Base-by-base conservation (phyloP, 2,113 vertebrate species). In the Setophaga coronata region DNA sequence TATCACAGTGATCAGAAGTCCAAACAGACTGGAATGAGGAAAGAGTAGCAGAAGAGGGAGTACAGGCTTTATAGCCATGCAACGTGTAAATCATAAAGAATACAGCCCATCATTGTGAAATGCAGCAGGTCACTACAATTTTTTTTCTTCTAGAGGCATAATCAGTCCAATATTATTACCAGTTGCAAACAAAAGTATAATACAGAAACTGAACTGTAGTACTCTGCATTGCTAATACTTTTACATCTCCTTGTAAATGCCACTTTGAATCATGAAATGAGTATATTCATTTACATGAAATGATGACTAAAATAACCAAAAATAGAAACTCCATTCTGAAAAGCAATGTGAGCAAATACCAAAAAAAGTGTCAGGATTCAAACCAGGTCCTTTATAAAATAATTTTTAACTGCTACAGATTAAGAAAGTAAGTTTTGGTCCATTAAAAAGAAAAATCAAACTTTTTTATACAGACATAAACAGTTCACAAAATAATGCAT, bases 1-100 rank as follows among this genome's bases (percentile, higher is more conserved):
- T 84, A 87, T 79, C n/a, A 82, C n/a, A 57, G 18, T 0, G 1
- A 93, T 45, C 61, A 79, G 29, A 61, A 85, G 40, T 61, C 93
- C 73, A 90, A 85, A 72, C 29, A 28, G 45, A 40, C 31, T 58
- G 51, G 78, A 89, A 89, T 38, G 26, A 87, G n/a, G 40, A 42
- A 53, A 33, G 18, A 80, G 71, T 5, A 69, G 69, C 38, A 89
- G 43, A 89, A 72, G 42, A 78, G 19, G 3, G 40, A 51, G 42
- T 69, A 26, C 42, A 76, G 48, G 82, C 88, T 89, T 79, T 57
- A 73, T 10, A 56, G 45, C 28, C 51, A 8, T 18, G 21, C 48
- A 69, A 33, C 0, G 1, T 14, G 43, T 8, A 64, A 48, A 56
- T 5, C 48, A 83, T 73, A 54, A 66, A 13, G 4, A 62, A 61